Percentiles rank a stretch among this genome's conserved stretches.
Conservation (phyloP, 2,113 vertebrate species). For the Copsychus sechellarum region DNA sequence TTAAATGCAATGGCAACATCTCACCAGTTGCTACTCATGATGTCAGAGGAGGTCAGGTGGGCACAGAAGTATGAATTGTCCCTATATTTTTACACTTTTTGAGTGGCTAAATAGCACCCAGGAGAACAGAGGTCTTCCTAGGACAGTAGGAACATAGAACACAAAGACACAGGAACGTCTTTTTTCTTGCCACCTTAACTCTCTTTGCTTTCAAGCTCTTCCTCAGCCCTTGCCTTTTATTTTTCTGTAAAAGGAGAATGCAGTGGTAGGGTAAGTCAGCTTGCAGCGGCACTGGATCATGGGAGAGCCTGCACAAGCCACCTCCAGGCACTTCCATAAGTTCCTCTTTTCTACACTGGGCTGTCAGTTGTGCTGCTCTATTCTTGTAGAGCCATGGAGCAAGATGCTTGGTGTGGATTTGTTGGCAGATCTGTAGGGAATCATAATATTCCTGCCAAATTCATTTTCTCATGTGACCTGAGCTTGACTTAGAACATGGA, state of each 20-base stretch:
- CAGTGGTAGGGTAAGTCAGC: not conserved
- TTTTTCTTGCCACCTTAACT: not conserved
- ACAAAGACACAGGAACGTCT: not conserved
- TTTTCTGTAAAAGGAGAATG: not conserved
- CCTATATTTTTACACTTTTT: not conserved
- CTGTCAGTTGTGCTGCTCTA: constrained; percentile 52
- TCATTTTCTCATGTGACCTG: constrained; percentile 62
- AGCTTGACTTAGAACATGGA: constrained; percentile 57
- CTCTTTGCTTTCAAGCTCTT: not conserved
- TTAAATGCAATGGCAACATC: not conserved
- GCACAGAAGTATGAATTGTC: not conserved
- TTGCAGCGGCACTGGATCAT: not conserved
- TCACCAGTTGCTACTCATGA: constrained; percentile 3
- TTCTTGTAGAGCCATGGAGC: constrained; percentile 36
- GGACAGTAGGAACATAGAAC: not conserved
- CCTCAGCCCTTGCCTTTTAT: not conserved
- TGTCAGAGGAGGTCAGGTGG: constrained; percentile 15
- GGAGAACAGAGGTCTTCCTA: not conserved
- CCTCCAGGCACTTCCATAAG: constrained; percentile 37
- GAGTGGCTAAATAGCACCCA: not conserved
- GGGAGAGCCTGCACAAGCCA: constrained; percentile 28
- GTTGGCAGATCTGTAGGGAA: constrained; percentile 51
- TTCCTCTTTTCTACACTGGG: not conserved
- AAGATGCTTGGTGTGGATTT: constrained; percentile 54
- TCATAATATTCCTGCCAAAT: constrained; percentile 57